These are phyloP conservation scores for Sminthurinus aureus DNA, from an alignment of 2,888 invertebrate genomes.

Conservation along the genomic window DNA sequence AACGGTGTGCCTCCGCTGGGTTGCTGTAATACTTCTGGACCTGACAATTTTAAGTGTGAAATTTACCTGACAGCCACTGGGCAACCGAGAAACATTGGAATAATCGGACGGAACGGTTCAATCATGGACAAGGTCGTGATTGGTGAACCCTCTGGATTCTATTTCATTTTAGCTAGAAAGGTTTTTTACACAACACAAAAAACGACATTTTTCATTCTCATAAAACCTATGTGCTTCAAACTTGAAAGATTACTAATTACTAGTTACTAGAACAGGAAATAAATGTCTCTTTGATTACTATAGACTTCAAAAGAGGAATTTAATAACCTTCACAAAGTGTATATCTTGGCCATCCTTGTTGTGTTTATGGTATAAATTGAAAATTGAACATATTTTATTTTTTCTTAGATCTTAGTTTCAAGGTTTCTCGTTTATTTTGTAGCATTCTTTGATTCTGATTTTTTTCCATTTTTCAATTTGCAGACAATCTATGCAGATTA, in stretches of 20 bases:
- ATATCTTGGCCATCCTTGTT: constrained; percentile 17
- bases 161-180: neutral
- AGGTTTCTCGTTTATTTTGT: neutral
- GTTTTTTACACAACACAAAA: neutral
- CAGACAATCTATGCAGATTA: neutral
- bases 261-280: neutral
- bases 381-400: neutral
- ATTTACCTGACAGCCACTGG: neutral
- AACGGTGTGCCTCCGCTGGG: constrained; percentile 4
- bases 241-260: no score
- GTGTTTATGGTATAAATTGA: constrained; percentile 8
- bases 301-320: neutral
- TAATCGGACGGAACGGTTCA: constrained; percentile 22
- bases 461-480: neutral
- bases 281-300: neutral
- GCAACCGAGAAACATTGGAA: neutral
- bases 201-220: no score
- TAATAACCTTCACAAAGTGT: constrained; percentile 2
- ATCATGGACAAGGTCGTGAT: neutral
- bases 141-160: constrained; percentile 27
- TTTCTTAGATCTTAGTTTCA: neutral
- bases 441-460: neutral
- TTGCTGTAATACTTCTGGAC: constrained; percentile 11
- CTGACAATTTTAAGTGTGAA: constrained; percentile 6
- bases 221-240: no score